Evolutionary conservation across 2,113 vertebrate species (phyloP), one percentile per base, ranked within the genome.

Genomic region (Aegithalos caudatus): DNA sequence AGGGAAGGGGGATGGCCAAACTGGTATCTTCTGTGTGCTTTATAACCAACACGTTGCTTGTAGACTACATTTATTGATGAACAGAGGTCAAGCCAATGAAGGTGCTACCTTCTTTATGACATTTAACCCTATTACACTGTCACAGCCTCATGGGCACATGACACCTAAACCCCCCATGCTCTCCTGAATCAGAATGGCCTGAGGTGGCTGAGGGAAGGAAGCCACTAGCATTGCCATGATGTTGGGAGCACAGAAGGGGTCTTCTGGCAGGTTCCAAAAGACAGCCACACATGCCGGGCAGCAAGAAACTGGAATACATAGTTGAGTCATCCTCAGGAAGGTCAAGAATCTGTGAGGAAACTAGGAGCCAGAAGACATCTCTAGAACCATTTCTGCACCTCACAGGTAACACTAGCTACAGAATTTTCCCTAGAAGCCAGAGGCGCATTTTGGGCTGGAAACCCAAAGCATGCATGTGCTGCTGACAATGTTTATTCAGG

Each of bases 261-360:
- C 71, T 71, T 35, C 18, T 21, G 16, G 38, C 25, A 72, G 53
- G 33, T 19, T 87, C n/a, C 4, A 0, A 57, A 53, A 70, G 8
- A 42, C 1, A 84, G 40, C 10, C 14, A 14, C 38, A 23, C 1
- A 3, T 7, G 10, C 1, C 0, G 25, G 16, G 14, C 1, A 9
- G 19, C 21, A 67, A 56, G 27, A 87, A 92, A 73, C 42, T 50
- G 22, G 31, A 88, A 79, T 7, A 57, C 0, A 0, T 6, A 25
- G 15, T 18, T 31, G 5, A 71, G 31, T 10, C 29, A 12, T 0
- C 1, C 29, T 37, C 35, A 70, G 18, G 14, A 64, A 20, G 27
- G 28, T 37, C 37, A 44, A 4, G 1, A 4, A 1, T 45, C 72
- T 87, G 33, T 14, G 37, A 65, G 54, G 42, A 74, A 56, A 58